Evolutionary conservation across 2,113 vertebrate genomes (phyloP), one percentile per base, ranked within the genome.

Genomic region (Anarhynchus alexandrinus): DNA sequence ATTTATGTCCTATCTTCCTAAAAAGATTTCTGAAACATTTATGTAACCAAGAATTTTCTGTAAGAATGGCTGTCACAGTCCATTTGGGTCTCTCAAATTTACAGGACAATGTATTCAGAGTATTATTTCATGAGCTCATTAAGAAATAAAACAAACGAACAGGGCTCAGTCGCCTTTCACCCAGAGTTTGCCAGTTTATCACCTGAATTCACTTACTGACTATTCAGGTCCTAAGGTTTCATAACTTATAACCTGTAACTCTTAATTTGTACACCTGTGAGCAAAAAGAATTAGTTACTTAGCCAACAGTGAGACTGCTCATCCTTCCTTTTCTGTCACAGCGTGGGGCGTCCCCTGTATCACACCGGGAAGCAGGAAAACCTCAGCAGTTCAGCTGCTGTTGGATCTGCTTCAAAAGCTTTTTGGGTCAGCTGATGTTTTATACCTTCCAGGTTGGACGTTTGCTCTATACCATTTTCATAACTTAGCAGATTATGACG

Each of bases 341-440:
- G 3, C 76, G 25, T 0, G 2, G 2, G 2, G 34, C 12, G 3
- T 62, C 47, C 18, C 14, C 15, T 15, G 2, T 54, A 14, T 12
- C 34, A 9, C 14, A 30, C 5, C 1, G 7, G 52, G 62, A 82
- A 74, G 59, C 69, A 47, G 15, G n/a, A 79, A 70, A 7, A 13
- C 26, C 27, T 85, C 51, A 76, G 21, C 66, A 82, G 38, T 57
- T 18, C 42, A 82, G 34, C 26, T 93, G n/a, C 86, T 92, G 25
- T 27, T 90, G 58, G 27, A 72, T 67, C 20, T 3, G 0, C n/a
- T 77, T 77, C 11, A n/a, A 22, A 82, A 61, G 11, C 5, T 69
- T 19, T 69, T 82, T 38, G 11, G 1, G 4, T 79, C 42, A 82
- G 9, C 10, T 47, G 29, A 10, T 70, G 13, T 34, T 52, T 62